These are phyloP conservation scores for Hyperoodon ampullatus DNA, from an alignment of 2,113 vertebrate genomes.

Conservation along the genomic window DNA sequence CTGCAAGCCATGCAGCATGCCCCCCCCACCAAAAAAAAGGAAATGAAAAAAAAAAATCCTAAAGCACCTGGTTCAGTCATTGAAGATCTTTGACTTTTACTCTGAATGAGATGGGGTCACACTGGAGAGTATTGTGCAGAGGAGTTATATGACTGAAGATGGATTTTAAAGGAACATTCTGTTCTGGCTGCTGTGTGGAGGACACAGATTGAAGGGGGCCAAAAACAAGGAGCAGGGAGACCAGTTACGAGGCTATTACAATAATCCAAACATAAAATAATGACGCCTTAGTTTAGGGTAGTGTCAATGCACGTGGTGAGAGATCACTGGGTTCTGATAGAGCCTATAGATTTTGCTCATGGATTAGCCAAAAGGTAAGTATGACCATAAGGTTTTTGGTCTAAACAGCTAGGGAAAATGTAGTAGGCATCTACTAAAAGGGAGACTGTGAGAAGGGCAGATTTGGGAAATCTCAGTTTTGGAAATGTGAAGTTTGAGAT, in stretches of 20 bases:
- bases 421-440: neutral
- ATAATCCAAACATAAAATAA: neutral
- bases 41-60: neutral
- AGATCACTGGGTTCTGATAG: neutral
- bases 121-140: neutral
- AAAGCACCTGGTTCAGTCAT: neutral
- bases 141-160: neutral
- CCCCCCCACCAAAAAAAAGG: too few species aligned
- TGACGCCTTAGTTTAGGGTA: neutral
- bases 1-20: too few species aligned
- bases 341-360: neutral
- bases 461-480: neutral
- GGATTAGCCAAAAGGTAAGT: neutral
- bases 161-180: neutral
- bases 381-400: neutral
- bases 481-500: neutral
- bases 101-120: neutral
- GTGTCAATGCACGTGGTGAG: neutral
- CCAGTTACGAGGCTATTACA: neutral
- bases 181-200: neutral
- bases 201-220: neutral
- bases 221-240: neutral
- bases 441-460: neutral
- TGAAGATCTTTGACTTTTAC: neutral
- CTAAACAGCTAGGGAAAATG: neutral